Evolutionary conservation across 1,140 invertebrate species (phyloP).

Genomic region (Sweltsa coloradensis): DNA sequence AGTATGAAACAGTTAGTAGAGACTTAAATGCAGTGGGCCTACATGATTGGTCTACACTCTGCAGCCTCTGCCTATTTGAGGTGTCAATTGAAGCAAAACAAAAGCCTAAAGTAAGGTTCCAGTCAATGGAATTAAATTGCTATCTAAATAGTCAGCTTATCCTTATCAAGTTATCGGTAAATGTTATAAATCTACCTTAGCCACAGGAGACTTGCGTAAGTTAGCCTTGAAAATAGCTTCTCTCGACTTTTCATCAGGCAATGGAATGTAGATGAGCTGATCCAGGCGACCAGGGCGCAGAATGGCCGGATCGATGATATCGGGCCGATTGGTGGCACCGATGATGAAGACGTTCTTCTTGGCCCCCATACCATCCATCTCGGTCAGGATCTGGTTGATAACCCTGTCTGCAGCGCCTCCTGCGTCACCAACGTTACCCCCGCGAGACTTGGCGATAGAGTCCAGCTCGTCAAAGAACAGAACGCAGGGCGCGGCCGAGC

Average conservation of each 20-base stretch:
- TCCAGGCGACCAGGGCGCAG: slow-evolving; percentile 95
- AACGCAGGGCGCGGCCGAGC: slow-evolving; percentile 98
- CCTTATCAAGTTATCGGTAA: neutral
- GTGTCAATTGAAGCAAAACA: slow-evolving; percentile 2
- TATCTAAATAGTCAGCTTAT: neutral
- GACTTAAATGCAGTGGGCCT: too few species aligned
- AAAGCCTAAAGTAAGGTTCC: too few species aligned
- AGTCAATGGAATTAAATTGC: too few species aligned
- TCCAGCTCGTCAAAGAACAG: slow-evolving; percentile 99
- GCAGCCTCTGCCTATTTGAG: too few species aligned
- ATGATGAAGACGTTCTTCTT: slow-evolving; percentile 99
- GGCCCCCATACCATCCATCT: slow-evolving; percentile 99
- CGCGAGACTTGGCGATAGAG: slow-evolving; percentile 97
- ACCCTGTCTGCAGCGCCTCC: slow-evolving; percentile 98
- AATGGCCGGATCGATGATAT: slow-evolving; percentile 99
- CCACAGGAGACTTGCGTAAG: slow-evolving; percentile 91
- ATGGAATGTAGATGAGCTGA: slow-evolving; percentile 98
- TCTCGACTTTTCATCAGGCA: slow-evolving; percentile 96
- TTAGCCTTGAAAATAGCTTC: slow-evolving; percentile 93
- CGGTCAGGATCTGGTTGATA: slow-evolving; percentile 98
- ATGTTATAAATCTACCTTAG: slow-evolving; percentile 53
- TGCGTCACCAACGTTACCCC: slow-evolving; percentile 93
- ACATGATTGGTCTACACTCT: too few species aligned
- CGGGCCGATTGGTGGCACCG: slow-evolving; percentile 86
- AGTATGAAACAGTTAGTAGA: too few species aligned